Conservation (phyloP, 2,797 vertebrate genomes). For the Pygocentrus nattereri region DNA sequence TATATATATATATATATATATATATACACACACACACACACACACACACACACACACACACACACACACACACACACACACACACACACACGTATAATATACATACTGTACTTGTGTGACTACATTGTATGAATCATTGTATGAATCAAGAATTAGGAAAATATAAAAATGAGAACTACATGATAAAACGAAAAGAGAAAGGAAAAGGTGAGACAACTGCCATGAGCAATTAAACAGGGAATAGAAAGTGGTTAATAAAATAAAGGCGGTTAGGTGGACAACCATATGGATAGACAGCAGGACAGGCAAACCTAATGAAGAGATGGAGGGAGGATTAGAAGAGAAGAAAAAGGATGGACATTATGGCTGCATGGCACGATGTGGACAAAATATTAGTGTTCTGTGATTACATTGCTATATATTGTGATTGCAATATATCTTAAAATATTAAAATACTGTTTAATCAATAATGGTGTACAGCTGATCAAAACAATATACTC, state of each 20-base stretch:
- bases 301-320: conserved; percentile 38
- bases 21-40: no score
- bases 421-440: neutral
- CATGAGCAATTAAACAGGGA: neutral
- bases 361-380: neutral
- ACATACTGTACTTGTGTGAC: neutral
- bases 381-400: neutral
- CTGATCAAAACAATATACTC: no score
- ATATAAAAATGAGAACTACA: conserved; percentile 12
- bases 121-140: neutral
- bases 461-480: no score
- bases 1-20: no score
- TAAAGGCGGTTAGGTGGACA: conserved; percentile 10
- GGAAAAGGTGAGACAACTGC: neutral
- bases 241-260: neutral
- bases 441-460: no score
- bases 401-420: neutral
- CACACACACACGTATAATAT: no score
- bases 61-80: no score
- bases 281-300: conserved; percentile 39
- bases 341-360: neutral
- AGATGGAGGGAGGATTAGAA: neutral
- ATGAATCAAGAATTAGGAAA: neutral
- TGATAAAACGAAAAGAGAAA: neutral
- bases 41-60: no score